These are phyloP conservation scores for Sturnus vulgaris DNA, from an alignment of 2,113 vertebrate species.

Conservation along the genomic window DNA sequence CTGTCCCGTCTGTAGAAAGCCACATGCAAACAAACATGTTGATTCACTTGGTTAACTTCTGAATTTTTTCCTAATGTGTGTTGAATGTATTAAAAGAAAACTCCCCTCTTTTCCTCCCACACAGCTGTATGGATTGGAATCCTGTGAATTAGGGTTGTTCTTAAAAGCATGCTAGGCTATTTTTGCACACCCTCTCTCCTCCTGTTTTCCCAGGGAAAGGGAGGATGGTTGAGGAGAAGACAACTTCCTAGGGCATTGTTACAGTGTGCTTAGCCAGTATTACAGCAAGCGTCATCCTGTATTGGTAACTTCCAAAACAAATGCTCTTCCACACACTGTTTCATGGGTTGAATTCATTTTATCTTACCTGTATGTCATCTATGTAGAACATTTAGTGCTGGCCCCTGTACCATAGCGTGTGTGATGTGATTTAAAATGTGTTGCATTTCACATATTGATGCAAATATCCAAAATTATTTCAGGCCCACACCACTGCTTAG, in stretches of 20 bases:
- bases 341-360: not conserved
- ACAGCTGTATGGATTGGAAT: not conserved
- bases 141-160: not conserved
- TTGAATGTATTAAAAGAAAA: not conserved
- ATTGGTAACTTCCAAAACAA: not conserved
- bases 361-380: not conserved
- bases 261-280: not conserved
- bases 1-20: not conserved
- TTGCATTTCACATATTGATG: rapidly evolving
- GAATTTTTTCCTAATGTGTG: not conserved
- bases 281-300: rapidly evolving
- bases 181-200: not conserved
- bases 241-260: not conserved
- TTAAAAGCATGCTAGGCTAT: not conserved
- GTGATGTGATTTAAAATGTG: not conserved
- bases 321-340: not conserved
- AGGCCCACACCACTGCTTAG: not conserved
- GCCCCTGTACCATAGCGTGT: not conserved
- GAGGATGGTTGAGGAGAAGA: not conserved
- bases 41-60: slow-evolving; percentile 20
- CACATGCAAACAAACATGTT: not conserved
- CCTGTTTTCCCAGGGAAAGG: not conserved
- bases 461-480: not conserved
- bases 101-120: not conserved
- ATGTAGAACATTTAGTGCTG: not conserved